Evolutionary conservation across 1,140 invertebrate species (phyloP).

Genomic region (Coptotermes formosanus): DNA sequence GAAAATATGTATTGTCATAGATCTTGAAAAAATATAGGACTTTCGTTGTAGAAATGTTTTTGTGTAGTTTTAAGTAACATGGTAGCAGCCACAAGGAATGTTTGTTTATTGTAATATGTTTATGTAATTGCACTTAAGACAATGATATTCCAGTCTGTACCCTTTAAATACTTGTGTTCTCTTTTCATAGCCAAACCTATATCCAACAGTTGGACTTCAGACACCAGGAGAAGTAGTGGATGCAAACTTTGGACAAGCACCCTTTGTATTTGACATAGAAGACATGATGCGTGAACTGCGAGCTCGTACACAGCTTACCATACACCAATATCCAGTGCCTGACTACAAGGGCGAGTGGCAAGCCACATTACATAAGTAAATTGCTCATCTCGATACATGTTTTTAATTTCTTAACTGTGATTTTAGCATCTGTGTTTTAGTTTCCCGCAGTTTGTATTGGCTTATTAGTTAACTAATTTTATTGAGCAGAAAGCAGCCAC

Average conservation of each 20-base stretch:
- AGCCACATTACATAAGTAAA: conserved; percentile 81
- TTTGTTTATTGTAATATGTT: too few species aligned
- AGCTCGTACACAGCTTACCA: conserved; percentile 74
- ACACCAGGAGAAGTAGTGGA: conserved; percentile 97
- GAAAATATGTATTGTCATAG: too few species aligned
- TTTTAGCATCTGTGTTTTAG: too few species aligned
- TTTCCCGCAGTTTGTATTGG: too few species aligned
- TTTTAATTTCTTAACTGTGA: neutral
- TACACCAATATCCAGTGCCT: conserved; percentile 83
- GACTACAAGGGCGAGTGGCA: conserved; percentile 90
- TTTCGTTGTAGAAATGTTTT: too few species aligned
- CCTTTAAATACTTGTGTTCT: neutral
- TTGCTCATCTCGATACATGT: neutral
- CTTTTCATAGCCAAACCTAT: conserved; percentile 78
- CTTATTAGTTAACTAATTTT: too few species aligned
- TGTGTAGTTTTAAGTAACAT: too few species aligned
- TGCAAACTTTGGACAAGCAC: conserved; percentile 97
- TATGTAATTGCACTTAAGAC: neutral
- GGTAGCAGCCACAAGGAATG: too few species aligned
- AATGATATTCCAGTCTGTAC: neutral
- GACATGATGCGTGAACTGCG: conserved; percentile 93
- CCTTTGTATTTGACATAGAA: conserved; percentile 97
- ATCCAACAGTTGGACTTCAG: conserved; percentile 97
- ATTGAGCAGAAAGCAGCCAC: too few species aligned
- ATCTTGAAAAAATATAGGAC: too few species aligned